Conservation (phyloP, 2,888 invertebrate genomes). For the Nomada fabriciana region DNA sequence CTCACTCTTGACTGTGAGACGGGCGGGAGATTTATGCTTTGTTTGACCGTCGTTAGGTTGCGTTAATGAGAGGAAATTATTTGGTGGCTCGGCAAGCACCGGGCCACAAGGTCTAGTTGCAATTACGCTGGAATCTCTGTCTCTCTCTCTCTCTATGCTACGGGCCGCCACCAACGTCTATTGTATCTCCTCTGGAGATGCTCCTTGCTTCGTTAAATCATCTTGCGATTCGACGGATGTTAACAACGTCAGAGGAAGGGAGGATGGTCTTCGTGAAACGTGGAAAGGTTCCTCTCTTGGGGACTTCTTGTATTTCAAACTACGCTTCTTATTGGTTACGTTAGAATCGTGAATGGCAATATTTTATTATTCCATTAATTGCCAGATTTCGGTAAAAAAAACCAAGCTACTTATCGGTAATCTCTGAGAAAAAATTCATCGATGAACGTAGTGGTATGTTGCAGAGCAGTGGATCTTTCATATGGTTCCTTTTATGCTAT, state of each 20-base stretch:
- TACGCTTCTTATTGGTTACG: too few species aligned
- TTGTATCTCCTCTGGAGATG: slow-evolving; percentile 48
- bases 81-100: slow-evolving; percentile 51
- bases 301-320: too few species aligned
- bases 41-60: slow-evolving; percentile 70
- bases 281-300: background rate
- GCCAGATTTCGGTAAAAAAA: too few species aligned
- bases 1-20: slow-evolving; percentile 46
- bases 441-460: too few species aligned
- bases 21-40: slow-evolving; percentile 69
- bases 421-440: too few species aligned
- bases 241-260: slow-evolving; percentile 40
- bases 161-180: slow-evolving; percentile 31
- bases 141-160: slow-evolving; percentile 20
- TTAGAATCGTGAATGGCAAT: too few species aligned
- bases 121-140: slow-evolving; percentile 51
- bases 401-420: too few species aligned
- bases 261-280: background rate
- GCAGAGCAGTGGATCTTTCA: too few species aligned
- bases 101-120: slow-evolving; percentile 47
- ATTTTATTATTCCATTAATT: too few species aligned
- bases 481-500: too few species aligned
- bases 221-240: slow-evolving; percentile 51
- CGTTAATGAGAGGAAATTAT: slow-evolving; percentile 71
- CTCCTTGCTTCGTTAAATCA: slow-evolving; percentile 57